phyloP scores from a whole-genome alignment of 2,797 vertebrate genomes.

The Percopsis omiscomaycus region DNA sequence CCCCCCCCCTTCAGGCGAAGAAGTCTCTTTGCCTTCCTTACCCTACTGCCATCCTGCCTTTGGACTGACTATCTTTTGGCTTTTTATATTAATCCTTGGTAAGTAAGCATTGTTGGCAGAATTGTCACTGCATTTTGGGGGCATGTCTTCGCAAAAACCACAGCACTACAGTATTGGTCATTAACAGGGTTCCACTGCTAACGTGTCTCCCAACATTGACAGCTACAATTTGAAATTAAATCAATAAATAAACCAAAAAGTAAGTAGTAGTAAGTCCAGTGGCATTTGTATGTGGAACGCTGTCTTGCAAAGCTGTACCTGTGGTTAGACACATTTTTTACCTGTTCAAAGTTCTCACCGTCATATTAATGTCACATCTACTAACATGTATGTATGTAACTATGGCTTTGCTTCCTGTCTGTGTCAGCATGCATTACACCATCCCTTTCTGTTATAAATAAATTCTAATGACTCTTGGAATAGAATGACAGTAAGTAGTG shows the following conservation, averaged over 20 bases:
- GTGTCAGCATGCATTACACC: conserved; percentile 43
- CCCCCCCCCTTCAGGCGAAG: conserved; percentile 87
- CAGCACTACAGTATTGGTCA: conserved; percentile 40
- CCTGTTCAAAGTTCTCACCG: neutral
- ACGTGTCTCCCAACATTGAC: neutral
- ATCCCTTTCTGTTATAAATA: conserved; percentile 3
- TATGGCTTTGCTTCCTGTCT: conserved; percentile 30
- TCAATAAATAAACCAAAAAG: neutral
- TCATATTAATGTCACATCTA: conserved; percentile 21
- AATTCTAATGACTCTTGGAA: conserved; percentile 3
- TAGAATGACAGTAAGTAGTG: neutral
- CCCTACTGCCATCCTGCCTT: conserved; percentile 99
- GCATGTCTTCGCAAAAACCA: conserved; percentile 53
- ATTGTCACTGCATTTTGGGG: conserved; percentile 52
- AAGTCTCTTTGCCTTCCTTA: conserved; percentile 99
- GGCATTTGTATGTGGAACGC: conserved; percentile 13
- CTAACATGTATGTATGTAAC: conserved; percentile 53
- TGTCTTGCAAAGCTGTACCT: conserved; percentile 52
- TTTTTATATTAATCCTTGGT: conserved; percentile 99
- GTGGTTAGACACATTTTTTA: conserved; percentile 36
- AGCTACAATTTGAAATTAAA: neutral
- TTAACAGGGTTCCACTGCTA: conserved; percentile 27
- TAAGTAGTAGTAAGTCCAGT: neutral
- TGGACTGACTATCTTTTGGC: conserved; percentile 99
- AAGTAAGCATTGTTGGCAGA: conserved; percentile 81